These are phyloP conservation scores for Ardeotis arabs DNA, from an alignment of 2,113 vertebrate genomes.

Conservation along the genomic window DNA sequence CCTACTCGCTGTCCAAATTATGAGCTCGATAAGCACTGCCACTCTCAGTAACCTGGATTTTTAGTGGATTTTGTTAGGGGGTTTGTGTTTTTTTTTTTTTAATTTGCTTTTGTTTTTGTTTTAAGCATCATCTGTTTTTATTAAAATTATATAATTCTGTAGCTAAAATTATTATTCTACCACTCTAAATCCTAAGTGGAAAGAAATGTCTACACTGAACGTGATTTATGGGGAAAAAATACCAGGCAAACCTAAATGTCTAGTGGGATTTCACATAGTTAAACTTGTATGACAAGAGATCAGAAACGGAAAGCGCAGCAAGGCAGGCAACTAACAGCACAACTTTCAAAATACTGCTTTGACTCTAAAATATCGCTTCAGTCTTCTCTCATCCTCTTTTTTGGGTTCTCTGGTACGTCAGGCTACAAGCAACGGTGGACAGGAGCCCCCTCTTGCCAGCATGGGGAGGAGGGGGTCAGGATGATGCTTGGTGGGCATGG, in stretches of 20 bases:
- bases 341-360: not conserved
- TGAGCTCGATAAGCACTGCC: not conserved
- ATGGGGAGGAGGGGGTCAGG: not conserved
- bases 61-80: not conserved
- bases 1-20: not conserved
- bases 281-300: not conserved
- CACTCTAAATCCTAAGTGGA: not conserved
- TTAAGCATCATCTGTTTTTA: not conserved
- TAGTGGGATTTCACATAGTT: not conserved
- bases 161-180: not conserved
- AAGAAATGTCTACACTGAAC: not conserved
- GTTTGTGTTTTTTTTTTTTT: fast-evolving
- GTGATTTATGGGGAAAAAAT: not conserved
- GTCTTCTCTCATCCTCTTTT: not conserved
- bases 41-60: not conserved
- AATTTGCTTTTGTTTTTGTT: not conserved
- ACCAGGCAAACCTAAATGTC: not conserved
- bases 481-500: not conserved
- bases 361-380: not conserved
- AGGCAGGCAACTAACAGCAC: not conserved
- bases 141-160: not conserved
- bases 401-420: not conserved
- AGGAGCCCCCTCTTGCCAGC: not conserved
- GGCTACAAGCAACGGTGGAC: not conserved
- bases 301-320: not conserved